Evolutionary conservation across 1,140 invertebrate species (phyloP).

Genomic region (Cardiocondyla obscurior): DNA sequence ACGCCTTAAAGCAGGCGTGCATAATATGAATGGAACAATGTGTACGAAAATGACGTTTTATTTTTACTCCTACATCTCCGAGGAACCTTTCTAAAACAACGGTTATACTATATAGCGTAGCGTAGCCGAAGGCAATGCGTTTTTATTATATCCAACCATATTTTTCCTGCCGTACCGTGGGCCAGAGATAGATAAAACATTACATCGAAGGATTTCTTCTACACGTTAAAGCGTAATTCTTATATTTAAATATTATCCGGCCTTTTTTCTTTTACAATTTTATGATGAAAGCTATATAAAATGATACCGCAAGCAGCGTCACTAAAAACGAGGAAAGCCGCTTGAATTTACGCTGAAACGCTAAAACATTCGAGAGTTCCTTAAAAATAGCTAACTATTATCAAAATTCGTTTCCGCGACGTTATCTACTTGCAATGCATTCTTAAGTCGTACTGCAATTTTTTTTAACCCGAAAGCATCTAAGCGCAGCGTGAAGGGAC

Average conservation of each 20-base stretch:
- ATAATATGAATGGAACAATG: conserved; percentile 11
- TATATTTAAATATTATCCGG: not conserved
- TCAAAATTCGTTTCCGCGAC: conserved; percentile 1
- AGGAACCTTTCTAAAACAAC: conserved; percentile 58
- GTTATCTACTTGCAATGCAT: conserved; percentile 5
- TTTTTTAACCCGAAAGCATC: conserved; percentile 62
- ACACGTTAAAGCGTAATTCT: conserved; percentile 3
- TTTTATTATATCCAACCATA: conserved; percentile 58
- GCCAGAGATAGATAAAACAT: conserved; percentile 23
- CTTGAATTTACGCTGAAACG: not conserved
- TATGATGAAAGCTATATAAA: not conserved
- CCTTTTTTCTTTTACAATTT: not conserved
- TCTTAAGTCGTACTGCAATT: conserved; percentile 53
- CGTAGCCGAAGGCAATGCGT: conserved; percentile 35
- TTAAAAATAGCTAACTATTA: not conserved
- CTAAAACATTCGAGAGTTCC: not conserved
- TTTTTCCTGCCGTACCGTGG: conserved; percentile 21
- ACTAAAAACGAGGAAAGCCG: not conserved
- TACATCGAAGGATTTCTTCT: not conserved
- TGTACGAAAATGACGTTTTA: conserved; percentile 62
- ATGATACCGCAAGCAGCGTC: not conserved
- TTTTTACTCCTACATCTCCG: conserved; percentile 47
- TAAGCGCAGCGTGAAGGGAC: not conserved
- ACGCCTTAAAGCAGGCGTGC: not conserved
- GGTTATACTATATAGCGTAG: conserved; percentile 26